phyloP scores from a whole-genome alignment of 2,888 invertebrate genomes.

The Sarcophaga subvicina region DNA sequence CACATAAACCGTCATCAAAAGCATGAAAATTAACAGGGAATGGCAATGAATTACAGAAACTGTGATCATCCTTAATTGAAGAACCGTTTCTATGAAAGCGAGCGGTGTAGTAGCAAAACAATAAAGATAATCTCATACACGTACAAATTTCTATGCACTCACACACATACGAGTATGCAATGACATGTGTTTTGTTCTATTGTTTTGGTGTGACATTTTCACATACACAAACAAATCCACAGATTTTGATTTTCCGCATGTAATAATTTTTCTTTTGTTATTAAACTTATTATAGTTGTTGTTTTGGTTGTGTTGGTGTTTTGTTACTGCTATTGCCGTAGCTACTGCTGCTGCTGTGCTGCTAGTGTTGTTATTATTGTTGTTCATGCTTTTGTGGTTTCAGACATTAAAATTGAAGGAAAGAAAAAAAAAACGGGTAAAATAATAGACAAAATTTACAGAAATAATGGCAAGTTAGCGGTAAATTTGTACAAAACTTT shows the following conservation, averaged over 20 bases:
- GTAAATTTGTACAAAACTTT: constrained; percentile 54
- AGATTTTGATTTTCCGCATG: constrained; percentile 32
- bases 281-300: neutral
- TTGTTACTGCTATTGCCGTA: constrained; percentile 28
- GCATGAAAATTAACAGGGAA: too few species aligned
- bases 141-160: neutral
- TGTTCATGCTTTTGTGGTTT: constrained; percentile 55
- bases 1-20: too few species aligned
- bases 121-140: constrained; percentile 30
- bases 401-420: constrained; percentile 27
- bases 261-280: constrained; percentile 24
- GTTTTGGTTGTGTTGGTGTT: neutral
- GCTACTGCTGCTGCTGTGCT: constrained; percentile 40
- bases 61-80: constrained; percentile 13
- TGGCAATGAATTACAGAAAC: neutral
- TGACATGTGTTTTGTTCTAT: constrained; percentile 37
- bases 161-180: neutral
- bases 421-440: neutral
- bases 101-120: constrained; percentile 19
- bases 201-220: constrained; percentile 57
- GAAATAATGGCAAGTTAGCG: constrained; percentile 36
- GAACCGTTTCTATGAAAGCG: constrained; percentile 11
- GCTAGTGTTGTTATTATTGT: constrained; percentile 18
- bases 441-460: neutral
- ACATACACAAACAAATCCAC: constrained; percentile 11